Evolutionary conservation across 1,140 invertebrate genomes (phyloP).

Genomic region (Wasmannia auropunctata): DNA sequence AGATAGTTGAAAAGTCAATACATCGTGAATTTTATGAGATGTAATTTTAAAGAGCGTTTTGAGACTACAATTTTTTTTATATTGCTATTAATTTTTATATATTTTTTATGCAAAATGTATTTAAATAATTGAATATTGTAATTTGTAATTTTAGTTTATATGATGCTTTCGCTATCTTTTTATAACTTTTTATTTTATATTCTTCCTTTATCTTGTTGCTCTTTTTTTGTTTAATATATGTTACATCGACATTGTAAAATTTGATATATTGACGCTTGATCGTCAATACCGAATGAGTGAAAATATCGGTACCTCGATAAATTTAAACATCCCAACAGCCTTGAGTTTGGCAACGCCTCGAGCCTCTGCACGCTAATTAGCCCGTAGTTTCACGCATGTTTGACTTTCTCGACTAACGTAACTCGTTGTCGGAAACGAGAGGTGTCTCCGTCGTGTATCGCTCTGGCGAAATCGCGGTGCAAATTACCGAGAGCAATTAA

Average conservation of each 20-base stretch:
- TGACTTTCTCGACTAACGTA: conserved; percentile 57
- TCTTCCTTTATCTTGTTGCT: background rate
- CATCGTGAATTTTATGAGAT: background rate
- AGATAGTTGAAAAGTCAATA: background rate
- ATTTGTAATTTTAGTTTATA: background rate
- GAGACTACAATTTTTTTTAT: background rate
- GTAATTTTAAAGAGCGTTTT: background rate
- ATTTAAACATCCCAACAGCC: background rate
- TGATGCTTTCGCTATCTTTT: background rate
- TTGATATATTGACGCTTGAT: background rate
- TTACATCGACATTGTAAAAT: background rate
- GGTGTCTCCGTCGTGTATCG: conserved; percentile 48
- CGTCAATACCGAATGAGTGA: background rate
- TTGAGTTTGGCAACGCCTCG: background rate
- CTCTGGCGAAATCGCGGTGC: conserved; percentile 49
- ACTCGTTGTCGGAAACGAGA: conserved; percentile 18
- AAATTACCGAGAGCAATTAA: conserved; percentile 66
- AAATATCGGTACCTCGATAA: background rate
- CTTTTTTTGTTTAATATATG: no score
- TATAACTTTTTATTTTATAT: background rate
- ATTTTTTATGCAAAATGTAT: background rate
- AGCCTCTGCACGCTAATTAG: conserved; percentile 61
- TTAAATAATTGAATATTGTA: background rate
- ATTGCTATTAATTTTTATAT: background rate
- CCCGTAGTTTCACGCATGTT: conserved; percentile 69